phyloP scores from a whole-genome alignment of 2,888 invertebrate genomes.

The Zele albiditarsus region DNA sequence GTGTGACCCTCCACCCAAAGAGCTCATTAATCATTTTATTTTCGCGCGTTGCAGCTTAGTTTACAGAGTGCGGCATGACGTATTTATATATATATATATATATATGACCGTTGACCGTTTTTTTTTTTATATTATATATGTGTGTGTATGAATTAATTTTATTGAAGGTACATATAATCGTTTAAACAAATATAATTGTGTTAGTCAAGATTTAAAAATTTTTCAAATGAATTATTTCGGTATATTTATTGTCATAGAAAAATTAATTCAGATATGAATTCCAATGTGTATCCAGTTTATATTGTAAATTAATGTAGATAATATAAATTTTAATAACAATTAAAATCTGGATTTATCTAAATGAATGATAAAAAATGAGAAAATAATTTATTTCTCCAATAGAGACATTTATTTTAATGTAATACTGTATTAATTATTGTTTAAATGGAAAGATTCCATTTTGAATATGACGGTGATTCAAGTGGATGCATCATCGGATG shows the following conservation, averaged over 20 bases:
- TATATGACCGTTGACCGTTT: slow-evolving; percentile 37
- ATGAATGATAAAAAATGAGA: too few relatives aligned
- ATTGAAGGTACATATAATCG: neutral
- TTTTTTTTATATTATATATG: neutral
- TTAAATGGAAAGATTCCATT: slow-evolving; percentile 7
- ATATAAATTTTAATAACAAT: too few relatives aligned
- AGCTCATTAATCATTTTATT: slow-evolving; percentile 44
- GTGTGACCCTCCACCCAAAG: slow-evolving; percentile 39
- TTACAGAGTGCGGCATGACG: neutral
- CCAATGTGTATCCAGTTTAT: too few relatives aligned
- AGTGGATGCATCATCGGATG: neutral
- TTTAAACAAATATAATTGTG: neutral
- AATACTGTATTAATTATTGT: neutral
- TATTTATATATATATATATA: slow-evolving; percentile 13
- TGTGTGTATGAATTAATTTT: neutral
- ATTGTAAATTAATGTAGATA: too few relatives aligned
- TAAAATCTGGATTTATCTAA: too few relatives aligned
- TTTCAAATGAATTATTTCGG: too few relatives aligned
- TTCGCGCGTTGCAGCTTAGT: slow-evolving; percentile 27
- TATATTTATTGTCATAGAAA: too few relatives aligned
- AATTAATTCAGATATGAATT: too few relatives aligned
- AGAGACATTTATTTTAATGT: too few relatives aligned
- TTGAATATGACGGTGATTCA: neutral
- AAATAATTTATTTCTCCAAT: too few relatives aligned
- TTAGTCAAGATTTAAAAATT: neutral